Conservation (phyloP, 2,888 invertebrate genomes). For the Troglohyphantes excavatus region DNA sequence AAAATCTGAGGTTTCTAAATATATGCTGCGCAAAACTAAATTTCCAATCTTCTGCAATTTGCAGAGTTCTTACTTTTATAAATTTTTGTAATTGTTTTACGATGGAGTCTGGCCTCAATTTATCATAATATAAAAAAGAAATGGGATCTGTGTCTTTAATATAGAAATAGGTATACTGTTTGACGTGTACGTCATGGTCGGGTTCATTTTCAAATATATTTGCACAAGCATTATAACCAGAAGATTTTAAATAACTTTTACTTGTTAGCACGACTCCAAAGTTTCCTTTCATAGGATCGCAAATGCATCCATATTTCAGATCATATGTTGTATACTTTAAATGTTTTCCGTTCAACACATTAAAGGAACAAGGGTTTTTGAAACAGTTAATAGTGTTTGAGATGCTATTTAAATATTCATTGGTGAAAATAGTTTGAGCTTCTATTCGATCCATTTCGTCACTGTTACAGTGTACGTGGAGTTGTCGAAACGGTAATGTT, state of each 20-base stretch:
- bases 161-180: conserved; percentile 34
- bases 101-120: neutral
- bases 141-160: conserved; percentile 7
- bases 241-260: neutral
- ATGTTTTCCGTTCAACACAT: conserved; percentile 24
- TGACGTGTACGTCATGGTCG: neutral
- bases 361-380: conserved; percentile 14
- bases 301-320: conserved; percentile 11
- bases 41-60: conserved; percentile 44
- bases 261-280: conserved; percentile 25
- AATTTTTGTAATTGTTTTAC: neutral
- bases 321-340: neutral
- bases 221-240: conserved; percentile 40
- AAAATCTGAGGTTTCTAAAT: neutral
- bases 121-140: conserved; percentile 8
- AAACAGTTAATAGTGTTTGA: conserved; percentile 15
- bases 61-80: neutral
- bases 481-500: neutral
- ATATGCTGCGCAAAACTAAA: conserved; percentile 16
- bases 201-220: conserved; percentile 43
- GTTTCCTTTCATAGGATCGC: conserved; percentile 29
- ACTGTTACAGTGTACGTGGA: neutral
- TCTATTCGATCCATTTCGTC: neutral
- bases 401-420: neutral
- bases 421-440: neutral